These are phyloP conservation scores for Lethocerus indicus DNA, from an alignment of 1,140 invertebrate species.

Conservation along the genomic window DNA sequence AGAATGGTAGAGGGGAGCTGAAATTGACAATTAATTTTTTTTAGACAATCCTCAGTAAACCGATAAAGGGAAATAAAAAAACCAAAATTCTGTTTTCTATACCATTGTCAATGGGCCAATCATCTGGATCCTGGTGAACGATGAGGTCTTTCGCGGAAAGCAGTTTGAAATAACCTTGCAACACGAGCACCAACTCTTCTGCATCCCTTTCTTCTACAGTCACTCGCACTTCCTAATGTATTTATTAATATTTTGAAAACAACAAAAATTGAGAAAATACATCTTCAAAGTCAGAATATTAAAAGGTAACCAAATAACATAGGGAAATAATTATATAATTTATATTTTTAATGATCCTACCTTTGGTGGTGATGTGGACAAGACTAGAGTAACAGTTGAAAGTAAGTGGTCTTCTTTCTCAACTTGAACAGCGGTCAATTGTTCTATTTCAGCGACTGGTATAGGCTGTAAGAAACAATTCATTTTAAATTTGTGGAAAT, in stretches of 20 bases:
- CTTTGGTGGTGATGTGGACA: slow-evolving; percentile 26
- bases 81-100: slow-evolving; percentile 3
- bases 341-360: slow-evolving; percentile 11
- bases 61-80: background rate
- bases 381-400: slow-evolving; percentile 40
- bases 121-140: slow-evolving; percentile 39
- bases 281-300: background rate
- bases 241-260: background rate
- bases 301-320: background rate
- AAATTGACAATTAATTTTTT: slow-evolving; percentile 18
- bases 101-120: slow-evolving; percentile 43
- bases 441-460: slow-evolving; percentile 60
- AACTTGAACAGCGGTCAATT: slow-evolving; percentile 52
- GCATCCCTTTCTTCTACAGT: slow-evolving; percentile 72
- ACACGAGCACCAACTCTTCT: slow-evolving; percentile 61
- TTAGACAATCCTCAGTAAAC: background rate
- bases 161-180: slow-evolving; percentile 58
- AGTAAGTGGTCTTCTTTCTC: slow-evolving; percentile 54
- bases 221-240: slow-evolving; percentile 38
- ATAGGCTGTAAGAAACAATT: slow-evolving; percentile 39
- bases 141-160: slow-evolving; percentile 38
- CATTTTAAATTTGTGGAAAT: background rate
- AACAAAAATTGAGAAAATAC: background rate
- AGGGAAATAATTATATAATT: background rate
- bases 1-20: slow-evolving; percentile 62